Evolutionary conservation across 2,113 vertebrate species (phyloP).

Genomic region (Trachemys scripta): DNA sequence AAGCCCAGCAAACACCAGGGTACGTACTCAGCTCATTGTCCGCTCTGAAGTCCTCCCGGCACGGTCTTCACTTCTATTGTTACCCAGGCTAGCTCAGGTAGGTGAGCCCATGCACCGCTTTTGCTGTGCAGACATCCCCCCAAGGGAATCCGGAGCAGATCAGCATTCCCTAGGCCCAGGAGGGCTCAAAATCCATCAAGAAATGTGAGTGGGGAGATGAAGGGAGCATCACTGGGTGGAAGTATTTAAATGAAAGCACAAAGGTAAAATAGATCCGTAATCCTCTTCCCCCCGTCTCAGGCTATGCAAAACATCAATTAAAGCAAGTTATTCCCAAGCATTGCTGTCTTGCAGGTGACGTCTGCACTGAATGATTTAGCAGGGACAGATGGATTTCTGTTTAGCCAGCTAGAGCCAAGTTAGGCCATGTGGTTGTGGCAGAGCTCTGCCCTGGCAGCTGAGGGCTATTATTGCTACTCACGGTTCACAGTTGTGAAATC

Average conservation of each 20-base stretch:
- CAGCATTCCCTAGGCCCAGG: slow-evolving; percentile 3
- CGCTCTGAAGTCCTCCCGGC: background rate
- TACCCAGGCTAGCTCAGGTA: background rate
- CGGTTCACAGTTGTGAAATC: background rate
- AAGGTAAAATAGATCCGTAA: slow-evolving; percentile 27
- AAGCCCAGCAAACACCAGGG: background rate
- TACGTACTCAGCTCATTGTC: background rate
- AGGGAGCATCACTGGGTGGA: background rate
- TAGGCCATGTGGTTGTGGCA: background rate
- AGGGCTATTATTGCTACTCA: background rate
- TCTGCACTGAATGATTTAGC: background rate
- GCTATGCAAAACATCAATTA: slow-evolving; percentile 54
- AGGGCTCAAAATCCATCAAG: background rate
- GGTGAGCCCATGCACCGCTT: background rate
- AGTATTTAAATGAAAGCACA: slow-evolving; percentile 39
- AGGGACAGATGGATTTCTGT: background rate
- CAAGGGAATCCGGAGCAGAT: background rate
- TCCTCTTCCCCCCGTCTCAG: background rate
- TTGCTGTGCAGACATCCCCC: background rate
- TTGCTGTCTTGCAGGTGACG: background rate
- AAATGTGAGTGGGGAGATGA: slow-evolving; percentile 31
- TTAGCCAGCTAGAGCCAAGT: background rate
- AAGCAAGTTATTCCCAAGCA: slow-evolving; percentile 12
- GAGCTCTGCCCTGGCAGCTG: background rate
- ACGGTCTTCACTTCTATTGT: background rate